Base-by-base conservation (phyloP, 2,888 invertebrate genomes). In the Watsonalla cultraria region DNA sequence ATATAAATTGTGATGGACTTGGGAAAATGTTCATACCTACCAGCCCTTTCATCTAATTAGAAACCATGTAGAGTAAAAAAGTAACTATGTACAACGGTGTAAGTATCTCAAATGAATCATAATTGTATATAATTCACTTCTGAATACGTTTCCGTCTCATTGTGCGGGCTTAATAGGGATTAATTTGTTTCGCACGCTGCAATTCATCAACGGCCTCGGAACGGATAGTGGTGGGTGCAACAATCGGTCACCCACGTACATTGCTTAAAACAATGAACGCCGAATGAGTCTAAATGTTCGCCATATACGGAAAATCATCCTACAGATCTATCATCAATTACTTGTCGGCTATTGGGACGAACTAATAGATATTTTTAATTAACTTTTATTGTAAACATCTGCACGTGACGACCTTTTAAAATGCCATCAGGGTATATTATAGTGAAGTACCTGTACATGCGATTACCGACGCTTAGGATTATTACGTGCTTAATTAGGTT, bases 191-290 rank as follows among this genome's bases (percentile, higher is more conserved):
- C 71, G 72, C 74, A 76, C 76, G 72, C 63, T 81, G 82, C 78
- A 82, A 84, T 85, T 79, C 72, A 82, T 85, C 78, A 81, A 67
- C 66, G 66, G 66, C 63, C 53, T 60, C 60, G 68, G 72, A 77
- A 73, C 65, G 67, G 66, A 67, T 71, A 24, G 24, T 24, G 66
- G 87, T 85, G 85, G 85, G 85, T 84, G 84, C 84, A 84, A 82
- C 82, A 82, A 79, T 80, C 72, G 71, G 68, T 78, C 78, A 64
- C 84, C 85, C 79, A 85, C 86, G 76, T 74, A 58, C 52, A 48
- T 54, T 54, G 51, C 62, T 67, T 75, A 65, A 81, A 80, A 87
- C 87, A 86, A 86, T 86, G 72, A 72, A 65, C 65, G 67, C 64
- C 68, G 72, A 76, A 78, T 75, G 74, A 74, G 62, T 54, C 62